phyloP scores from a whole-genome alignment of 2,888 invertebrate genomes.

The Eueremaeus valkanovi region DNA sequence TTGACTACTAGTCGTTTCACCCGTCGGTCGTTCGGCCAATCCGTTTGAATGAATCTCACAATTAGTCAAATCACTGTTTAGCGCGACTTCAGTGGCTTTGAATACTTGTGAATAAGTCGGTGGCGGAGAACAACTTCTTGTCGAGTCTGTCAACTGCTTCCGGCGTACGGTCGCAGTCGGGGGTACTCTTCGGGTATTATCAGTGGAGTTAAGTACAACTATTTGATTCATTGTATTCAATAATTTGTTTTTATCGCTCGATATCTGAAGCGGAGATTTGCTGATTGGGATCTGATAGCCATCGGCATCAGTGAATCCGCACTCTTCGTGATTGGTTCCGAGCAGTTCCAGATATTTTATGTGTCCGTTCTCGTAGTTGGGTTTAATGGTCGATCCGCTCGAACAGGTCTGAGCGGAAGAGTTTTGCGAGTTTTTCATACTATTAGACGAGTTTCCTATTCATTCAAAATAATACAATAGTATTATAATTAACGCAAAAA shows the following conservation, averaged over 20 bases:
- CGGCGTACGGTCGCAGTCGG: neutral
- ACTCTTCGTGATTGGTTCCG: constrained; percentile 41
- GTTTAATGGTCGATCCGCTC: constrained; percentile 36
- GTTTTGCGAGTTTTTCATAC: constrained; percentile 30
- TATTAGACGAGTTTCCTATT: constrained; percentile 11
- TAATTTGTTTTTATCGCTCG: constrained; percentile 11
- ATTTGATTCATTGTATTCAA: constrained; percentile 29
- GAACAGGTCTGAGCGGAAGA: constrained; percentile 40
- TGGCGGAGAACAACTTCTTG: constrained; percentile 33
- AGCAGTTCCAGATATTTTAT: constrained; percentile 47
- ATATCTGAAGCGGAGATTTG: constrained; percentile 3
- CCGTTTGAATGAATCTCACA: neutral
- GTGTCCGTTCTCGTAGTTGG: constrained; percentile 26
- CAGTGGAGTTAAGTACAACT: constrained; percentile 18
- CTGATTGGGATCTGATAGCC: constrained; percentile 46
- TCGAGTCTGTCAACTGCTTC: constrained; percentile 10
- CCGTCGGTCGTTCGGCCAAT: neutral
- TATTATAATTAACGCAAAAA: neutral
- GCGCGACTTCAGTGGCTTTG: constrained; percentile 15
- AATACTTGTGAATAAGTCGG: constrained; percentile 40
- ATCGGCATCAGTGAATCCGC: constrained; percentile 42
- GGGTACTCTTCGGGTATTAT: neutral
- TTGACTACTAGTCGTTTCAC: constrained; percentile 7
- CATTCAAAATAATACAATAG: neutral
- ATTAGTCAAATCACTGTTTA: constrained; percentile 7